phyloP scores from a whole-genome alignment of 35 echinoderm and acorn worm genomes.

The Diadema setosum region DNA sequence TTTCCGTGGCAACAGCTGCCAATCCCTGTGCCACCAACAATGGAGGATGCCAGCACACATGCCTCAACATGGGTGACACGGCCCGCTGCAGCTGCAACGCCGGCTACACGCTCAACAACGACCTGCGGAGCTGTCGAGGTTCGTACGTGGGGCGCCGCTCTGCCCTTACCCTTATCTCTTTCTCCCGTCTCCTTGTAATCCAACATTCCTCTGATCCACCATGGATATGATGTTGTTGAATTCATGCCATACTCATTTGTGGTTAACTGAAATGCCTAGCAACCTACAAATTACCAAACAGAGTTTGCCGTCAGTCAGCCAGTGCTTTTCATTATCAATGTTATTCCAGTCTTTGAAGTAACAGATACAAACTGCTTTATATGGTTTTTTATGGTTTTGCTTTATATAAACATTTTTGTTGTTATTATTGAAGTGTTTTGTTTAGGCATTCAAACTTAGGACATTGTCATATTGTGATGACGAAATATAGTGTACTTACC shows the following conservation, averaged over 20 bases:
- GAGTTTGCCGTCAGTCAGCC: too few species aligned
- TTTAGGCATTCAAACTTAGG: too few species aligned
- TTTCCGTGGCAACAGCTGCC: slow-evolving; percentile 7
- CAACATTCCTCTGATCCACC: neutral
- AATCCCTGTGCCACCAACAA: slow-evolving; percentile 61
- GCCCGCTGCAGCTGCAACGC: slow-evolving; percentile 53
- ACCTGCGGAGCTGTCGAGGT: slow-evolving; percentile 48
- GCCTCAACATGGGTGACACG: slow-evolving; percentile 57
- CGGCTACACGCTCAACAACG: slow-evolving; percentile 48
- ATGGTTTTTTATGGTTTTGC: too few species aligned
- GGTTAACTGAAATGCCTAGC: too few species aligned
- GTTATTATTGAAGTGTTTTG: too few species aligned
- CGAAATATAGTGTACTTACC: too few species aligned
- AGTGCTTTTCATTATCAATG: too few species aligned
- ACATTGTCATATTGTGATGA: too few species aligned
- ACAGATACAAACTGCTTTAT: too few species aligned
- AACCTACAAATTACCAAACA: neutral
- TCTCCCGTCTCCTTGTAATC: neutral
- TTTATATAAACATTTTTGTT: too few species aligned
- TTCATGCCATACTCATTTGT: neutral
- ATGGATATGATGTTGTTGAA: neutral
- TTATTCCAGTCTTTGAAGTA: too few species aligned
- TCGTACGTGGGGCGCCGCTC: neutral
- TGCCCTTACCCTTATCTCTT: neutral
- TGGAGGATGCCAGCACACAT: slow-evolving; percentile 78